phyloP scores from a whole-genome alignment of 2,888 invertebrate genomes.

The Himalopsyche japonica region DNA sequence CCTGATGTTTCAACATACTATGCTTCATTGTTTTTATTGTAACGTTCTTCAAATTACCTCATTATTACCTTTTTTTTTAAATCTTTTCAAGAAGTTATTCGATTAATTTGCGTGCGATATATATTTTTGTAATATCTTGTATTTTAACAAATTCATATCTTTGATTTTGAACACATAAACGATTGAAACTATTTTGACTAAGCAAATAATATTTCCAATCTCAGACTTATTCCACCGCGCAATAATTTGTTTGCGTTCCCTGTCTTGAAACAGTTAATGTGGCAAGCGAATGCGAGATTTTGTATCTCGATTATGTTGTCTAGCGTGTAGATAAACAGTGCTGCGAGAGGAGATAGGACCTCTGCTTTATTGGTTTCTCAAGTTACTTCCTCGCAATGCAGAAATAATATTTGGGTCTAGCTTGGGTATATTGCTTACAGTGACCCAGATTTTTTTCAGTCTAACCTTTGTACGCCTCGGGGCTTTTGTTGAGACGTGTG shows the following conservation, averaged over 20 bases:
- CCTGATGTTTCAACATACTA: too few species aligned
- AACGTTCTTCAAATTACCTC: too few species aligned
- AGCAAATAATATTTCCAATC: background rate
- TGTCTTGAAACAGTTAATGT: slow-evolving; percentile 5
- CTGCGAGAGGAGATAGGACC: slow-evolving; percentile 9
- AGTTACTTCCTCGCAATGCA: slow-evolving; percentile 15
- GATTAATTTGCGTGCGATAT: too few species aligned
- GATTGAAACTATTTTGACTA: background rate
- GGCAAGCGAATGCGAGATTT: slow-evolving; percentile 12
- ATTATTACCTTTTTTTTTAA: too few species aligned
- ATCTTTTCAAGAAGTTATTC: too few species aligned
- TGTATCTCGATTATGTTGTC: slow-evolving; percentile 26
- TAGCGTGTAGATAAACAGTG: slow-evolving; percentile 17
- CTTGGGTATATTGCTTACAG: slow-evolving; percentile 20
- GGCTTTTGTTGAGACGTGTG: background rate
- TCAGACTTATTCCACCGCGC: background rate
- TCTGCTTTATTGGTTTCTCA: slow-evolving; percentile 33
- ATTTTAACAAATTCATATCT: too few species aligned
- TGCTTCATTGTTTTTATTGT: too few species aligned
- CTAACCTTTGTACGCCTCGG: background rate
- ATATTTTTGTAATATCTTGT: too few species aligned
- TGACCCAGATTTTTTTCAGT: slow-evolving; percentile 3
- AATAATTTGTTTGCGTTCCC: background rate
- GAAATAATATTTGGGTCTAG: slow-evolving; percentile 34
- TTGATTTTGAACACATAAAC: too few species aligned